These are phyloP conservation scores for Andrena praecox DNA, from an alignment of 2,888 invertebrate species.

Conservation along the genomic window DNA sequence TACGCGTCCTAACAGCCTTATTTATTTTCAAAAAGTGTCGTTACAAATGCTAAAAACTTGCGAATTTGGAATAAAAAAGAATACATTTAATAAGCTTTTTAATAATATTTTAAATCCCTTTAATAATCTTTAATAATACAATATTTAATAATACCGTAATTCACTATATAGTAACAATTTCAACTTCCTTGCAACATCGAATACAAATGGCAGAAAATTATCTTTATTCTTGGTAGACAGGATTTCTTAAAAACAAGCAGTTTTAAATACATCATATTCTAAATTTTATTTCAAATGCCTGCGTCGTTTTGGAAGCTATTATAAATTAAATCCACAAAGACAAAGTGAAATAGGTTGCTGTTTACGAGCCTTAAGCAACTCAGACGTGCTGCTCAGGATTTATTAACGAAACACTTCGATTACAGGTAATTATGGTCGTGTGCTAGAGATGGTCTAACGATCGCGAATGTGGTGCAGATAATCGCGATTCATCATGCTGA, in stretches of 20 bases:
- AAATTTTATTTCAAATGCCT: neutral
- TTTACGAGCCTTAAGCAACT: constrained; percentile 1
- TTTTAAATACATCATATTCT: too few relatives aligned
- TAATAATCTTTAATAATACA: too few relatives aligned
- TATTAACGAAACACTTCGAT: constrained; percentile 36
- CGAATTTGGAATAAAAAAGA: too few relatives aligned
- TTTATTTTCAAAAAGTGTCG: neutral
- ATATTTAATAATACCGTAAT: too few relatives aligned
- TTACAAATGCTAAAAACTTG: too few relatives aligned
- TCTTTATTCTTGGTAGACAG: too few relatives aligned
- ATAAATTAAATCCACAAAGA: neutral
- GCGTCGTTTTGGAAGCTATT: neutral
- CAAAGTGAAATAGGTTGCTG: neutral
- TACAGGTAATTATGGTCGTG: constrained; percentile 24
- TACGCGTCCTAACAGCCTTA: neutral
- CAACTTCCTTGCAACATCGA: too few relatives aligned
- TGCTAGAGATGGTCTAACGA: constrained; percentile 1
- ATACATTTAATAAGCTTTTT: too few relatives aligned
- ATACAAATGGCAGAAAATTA: too few relatives aligned
- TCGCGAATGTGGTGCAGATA: neutral
- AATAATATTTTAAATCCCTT: too few relatives aligned
- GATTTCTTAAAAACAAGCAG: too few relatives aligned
- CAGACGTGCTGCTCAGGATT: neutral
- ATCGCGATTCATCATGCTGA: constrained; percentile 12
- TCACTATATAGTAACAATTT: too few relatives aligned